Evolutionary conservation across 2,888 invertebrate species (phyloP).

Genomic region (Cremastobaeus sp.): DNA sequence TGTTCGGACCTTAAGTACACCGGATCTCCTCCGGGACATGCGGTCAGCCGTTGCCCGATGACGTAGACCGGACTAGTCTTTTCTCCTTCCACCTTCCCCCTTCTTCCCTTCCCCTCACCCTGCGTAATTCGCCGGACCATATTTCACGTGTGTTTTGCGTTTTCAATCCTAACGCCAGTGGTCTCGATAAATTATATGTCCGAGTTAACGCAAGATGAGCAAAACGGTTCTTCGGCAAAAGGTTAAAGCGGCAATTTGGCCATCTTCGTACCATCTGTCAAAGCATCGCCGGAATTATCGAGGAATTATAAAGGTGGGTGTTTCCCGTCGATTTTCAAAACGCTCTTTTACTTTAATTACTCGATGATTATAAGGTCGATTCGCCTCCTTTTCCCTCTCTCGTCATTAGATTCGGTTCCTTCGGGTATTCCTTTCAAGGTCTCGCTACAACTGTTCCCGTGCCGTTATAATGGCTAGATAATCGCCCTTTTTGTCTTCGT

Average conservation of each 20-base stretch:
- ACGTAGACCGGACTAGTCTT: slow-evolving; percentile 63
- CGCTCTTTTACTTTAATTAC: slow-evolving; percentile 71
- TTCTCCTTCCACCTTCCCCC: background rate
- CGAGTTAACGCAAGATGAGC: slow-evolving; percentile 63
- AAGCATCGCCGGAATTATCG: slow-evolving; percentile 63
- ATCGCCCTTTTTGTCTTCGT: slow-evolving; percentile 7
- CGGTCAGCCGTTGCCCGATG: slow-evolving; percentile 62
- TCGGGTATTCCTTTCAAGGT: slow-evolving; percentile 35
- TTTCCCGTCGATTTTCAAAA: slow-evolving; percentile 59
- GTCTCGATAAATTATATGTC: slow-evolving; percentile 73
- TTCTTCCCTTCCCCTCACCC: slow-evolving; percentile 22
- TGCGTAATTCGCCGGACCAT: slow-evolving; percentile 68
- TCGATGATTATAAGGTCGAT: slow-evolving; percentile 72
- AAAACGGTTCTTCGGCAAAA: slow-evolving; percentile 59
- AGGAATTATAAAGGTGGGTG: slow-evolving; percentile 55
- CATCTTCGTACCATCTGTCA: slow-evolving; percentile 73
- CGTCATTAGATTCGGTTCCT: slow-evolving; percentile 23
- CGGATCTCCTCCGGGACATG: slow-evolving; percentile 66
- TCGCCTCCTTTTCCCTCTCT: slow-evolving; percentile 44
- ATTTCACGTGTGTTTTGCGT: slow-evolving; percentile 64
- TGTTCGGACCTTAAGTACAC: slow-evolving; percentile 25
- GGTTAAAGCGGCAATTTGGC: slow-evolving; percentile 72
- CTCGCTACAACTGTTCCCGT: background rate
- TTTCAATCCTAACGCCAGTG: slow-evolving; percentile 57
- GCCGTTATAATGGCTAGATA: background rate